A percentile compares a stretch with the other conserved stretches of the same genome.
phyloP scores from a whole-genome alignment of 2,888 invertebrate genomes.

The Physocephala rufipes region DNA sequence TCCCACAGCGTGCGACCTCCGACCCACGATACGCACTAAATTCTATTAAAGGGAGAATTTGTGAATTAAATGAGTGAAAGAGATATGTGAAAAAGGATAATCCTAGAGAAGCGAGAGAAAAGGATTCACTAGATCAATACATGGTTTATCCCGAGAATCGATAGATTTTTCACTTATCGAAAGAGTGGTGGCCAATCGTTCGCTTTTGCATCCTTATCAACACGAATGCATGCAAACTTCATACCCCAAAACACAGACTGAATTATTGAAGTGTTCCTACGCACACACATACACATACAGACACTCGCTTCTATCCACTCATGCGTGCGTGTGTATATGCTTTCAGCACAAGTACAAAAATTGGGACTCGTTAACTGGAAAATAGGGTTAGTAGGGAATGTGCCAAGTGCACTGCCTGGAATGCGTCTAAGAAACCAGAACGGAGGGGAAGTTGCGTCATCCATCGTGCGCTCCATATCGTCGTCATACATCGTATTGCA shows the following conservation, averaged over 20 bases:
- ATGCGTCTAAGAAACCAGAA: conserved; percentile 55
- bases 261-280: not conserved
- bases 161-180: no score
- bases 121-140: no score
- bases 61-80: no score
- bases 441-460: conserved; percentile 52
- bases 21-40: no score
- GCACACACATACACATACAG: not conserved
- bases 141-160: no score
- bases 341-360: conserved; percentile 46
- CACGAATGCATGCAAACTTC: no score
- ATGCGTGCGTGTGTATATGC: conserved; percentile 12
- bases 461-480: conserved; percentile 31
- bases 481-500: not conserved
- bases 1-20: no score
- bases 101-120: no score
- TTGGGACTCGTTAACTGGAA: conserved; percentile 64
- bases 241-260: not conserved
- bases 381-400: conserved; percentile 66
- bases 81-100: no score
- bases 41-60: no score
- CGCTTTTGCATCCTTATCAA: no score
- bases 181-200: no score
- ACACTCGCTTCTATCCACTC: conserved; percentile 27
- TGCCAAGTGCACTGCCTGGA: conserved; percentile 65